Percentiles rank a stretch among this genome's conserved stretches.
Evolutionary conservation across 2,888 invertebrate species (phyloP).

Genomic region (Platycheirus rosarum): DNA sequence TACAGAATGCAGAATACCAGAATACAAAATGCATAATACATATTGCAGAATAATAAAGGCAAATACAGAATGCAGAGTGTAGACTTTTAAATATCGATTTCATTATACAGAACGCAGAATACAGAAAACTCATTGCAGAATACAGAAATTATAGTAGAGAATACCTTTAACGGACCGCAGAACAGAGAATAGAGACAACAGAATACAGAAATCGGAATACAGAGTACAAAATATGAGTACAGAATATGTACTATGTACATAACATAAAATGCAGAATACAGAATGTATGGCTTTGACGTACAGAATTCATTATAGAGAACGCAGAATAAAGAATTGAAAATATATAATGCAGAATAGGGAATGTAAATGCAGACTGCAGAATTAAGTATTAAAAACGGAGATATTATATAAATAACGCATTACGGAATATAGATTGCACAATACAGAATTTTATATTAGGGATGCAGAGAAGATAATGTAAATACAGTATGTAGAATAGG

Average conservation of each 20-base stretch:
- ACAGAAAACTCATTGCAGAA: not conserved
- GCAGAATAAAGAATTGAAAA: not conserved
- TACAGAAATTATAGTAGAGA: not conserved
- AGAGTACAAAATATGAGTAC: not conserved
- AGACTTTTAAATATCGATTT: not conserved
- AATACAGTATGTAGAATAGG: not conserved
- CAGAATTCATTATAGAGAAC: not conserved
- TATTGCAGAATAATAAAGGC: not conserved
- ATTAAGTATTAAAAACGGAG: not conserved
- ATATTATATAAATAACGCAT: not conserved
- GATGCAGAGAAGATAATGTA: not conserved
- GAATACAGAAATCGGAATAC: not conserved
- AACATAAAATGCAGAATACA: too few relatives aligned
- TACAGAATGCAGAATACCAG: not conserved
- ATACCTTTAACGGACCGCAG: too few relatives aligned
- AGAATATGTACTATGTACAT: not conserved
- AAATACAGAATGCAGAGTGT: not conserved
- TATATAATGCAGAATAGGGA: not conserved
- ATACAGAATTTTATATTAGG: too few relatives aligned
- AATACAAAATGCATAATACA: not conserved
- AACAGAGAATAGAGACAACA: not conserved
- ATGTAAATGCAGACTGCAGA: not conserved
- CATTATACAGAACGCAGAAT: not conserved
- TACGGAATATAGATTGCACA: not conserved
- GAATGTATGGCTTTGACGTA: not conserved